These are phyloP conservation scores for Myxocyprinus asiaticus DNA, from an alignment of 2,113 vertebrate genomes.

Conservation along the genomic window DNA sequence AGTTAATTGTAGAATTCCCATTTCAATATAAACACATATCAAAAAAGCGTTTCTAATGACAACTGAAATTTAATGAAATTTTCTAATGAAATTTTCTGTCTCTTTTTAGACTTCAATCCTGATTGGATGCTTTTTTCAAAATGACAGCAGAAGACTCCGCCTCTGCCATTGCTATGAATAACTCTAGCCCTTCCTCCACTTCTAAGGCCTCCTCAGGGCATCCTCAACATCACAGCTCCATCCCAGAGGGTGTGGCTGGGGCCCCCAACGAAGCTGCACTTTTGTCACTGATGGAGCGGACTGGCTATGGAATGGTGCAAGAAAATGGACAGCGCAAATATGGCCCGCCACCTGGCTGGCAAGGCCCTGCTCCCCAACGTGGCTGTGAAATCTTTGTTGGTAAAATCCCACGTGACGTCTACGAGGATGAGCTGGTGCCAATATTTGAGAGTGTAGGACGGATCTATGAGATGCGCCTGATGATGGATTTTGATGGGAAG, in stretches of 20 bases:
- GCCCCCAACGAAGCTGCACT: conserved; percentile 87
- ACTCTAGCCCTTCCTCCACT: conserved; percentile 68
- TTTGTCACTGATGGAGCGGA: conserved; percentile 89
- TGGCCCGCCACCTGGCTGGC: conserved; percentile 92
- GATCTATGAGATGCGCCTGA: conserved; percentile 98
- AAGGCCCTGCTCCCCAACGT: conserved; percentile 84
- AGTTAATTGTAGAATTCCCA: too few relatives aligned
- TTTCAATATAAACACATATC: too few relatives aligned
- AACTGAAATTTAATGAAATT: conserved; percentile 3
- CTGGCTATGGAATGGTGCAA: conserved; percentile 92
- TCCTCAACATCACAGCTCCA: conserved; percentile 69
- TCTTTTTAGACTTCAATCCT: conserved; percentile 71
- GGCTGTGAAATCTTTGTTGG: conserved; percentile 98
- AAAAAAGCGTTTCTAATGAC: too few relatives aligned
- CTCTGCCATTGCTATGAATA: conserved; percentile 88
- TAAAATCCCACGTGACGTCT: conserved; percentile 96
- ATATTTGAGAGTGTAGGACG: conserved; percentile 91
- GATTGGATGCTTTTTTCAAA: conserved; percentile 89
- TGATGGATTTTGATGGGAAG: conserved; percentile 99
- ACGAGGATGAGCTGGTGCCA: conserved; percentile 94
- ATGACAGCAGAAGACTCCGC: conserved; percentile 97
- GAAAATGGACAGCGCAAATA: conserved; percentile 98
- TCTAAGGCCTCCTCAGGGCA: conserved; percentile 64
- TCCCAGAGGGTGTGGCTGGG: conserved; percentile 86
- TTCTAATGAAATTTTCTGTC: conserved; percentile 17